Evolutionary conservation across 2,888 invertebrate species (phyloP).

Genomic region (Rhimphoctona megacephalus): DNA sequence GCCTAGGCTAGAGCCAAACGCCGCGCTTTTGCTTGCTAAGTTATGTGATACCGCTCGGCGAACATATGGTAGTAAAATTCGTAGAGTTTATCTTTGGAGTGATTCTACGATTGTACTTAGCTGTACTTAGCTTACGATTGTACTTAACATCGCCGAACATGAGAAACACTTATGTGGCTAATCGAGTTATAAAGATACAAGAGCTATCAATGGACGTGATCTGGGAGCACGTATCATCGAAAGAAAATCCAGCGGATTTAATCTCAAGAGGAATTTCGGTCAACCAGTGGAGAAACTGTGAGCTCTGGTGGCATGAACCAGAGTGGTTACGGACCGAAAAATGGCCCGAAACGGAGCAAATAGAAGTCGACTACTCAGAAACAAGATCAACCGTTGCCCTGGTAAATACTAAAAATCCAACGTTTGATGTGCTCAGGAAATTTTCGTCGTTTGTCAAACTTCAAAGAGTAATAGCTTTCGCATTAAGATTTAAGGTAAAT

Average conservation of each 20-base stretch:
- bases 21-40: no score
- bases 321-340: slow-evolving; percentile 47
- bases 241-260: slow-evolving; percentile 63
- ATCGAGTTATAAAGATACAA: slow-evolving; percentile 67
- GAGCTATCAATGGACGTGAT: slow-evolving; percentile 17
- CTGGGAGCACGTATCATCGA: slow-evolving; percentile 51
- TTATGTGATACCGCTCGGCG: no score
- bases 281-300: not conserved
- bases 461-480: slow-evolving; percentile 51
- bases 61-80: no score
- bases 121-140: no score
- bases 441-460: slow-evolving; percentile 51
- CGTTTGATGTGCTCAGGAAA: slow-evolving; percentile 18
- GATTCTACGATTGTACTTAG: no score
- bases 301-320: slow-evolving; percentile 48
- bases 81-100: no score
- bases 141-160: no score
- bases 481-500: slow-evolving; percentile 19
- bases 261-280: slow-evolving; percentile 49
- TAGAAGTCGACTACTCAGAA: slow-evolving; percentile 16
- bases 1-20: slow-evolving; percentile 61
- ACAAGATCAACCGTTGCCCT: slow-evolving; percentile 22
- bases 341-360: slow-evolving; percentile 13
- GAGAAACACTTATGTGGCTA: slow-evolving; percentile 63
- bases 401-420: not conserved